These are phyloP conservation scores for Microchrysa polita DNA, from an alignment of 2,888 invertebrate genomes.

Conservation along the genomic window DNA sequence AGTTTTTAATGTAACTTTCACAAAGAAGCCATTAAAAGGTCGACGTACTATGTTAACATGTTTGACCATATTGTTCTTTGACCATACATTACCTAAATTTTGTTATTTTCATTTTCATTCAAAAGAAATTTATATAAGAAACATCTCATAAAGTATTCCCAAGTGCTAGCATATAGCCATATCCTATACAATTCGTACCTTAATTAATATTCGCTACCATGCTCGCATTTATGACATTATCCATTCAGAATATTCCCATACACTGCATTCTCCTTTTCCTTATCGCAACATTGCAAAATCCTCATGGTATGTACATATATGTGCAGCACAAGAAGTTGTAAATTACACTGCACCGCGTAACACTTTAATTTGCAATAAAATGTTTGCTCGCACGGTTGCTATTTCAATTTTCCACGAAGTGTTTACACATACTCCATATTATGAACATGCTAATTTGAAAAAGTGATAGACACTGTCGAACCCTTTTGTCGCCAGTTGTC, in stretches of 20 bases:
- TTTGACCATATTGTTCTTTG: too few relatives aligned
- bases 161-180: too few relatives aligned
- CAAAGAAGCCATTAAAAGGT: too few relatives aligned
- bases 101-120: too few relatives aligned
- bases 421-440: neutral
- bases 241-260: conserved; percentile 6
- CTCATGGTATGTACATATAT: neutral
- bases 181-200: too few relatives aligned
- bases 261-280: neutral
- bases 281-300: neutral
- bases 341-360: neutral
- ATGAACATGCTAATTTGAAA: conserved; percentile 28
- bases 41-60: too few relatives aligned
- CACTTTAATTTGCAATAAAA: conserved; percentile 23
- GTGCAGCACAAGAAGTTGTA: neutral
- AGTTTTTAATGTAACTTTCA: too few relatives aligned
- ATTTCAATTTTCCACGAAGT: conserved; percentile 14
- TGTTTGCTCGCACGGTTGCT: neutral
- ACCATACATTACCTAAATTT: too few relatives aligned
- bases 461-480: conserved; percentile 21
- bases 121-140: too few relatives aligned
- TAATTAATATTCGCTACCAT: conserved; percentile 30
- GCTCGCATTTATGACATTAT: conserved; percentile 1
- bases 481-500: conserved; percentile 10
- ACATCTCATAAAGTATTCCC: too few relatives aligned